Evolutionary conservation across 1,140 invertebrate genomes (phyloP).

Genomic region (Lordiphosa stackelbergi): DNA sequence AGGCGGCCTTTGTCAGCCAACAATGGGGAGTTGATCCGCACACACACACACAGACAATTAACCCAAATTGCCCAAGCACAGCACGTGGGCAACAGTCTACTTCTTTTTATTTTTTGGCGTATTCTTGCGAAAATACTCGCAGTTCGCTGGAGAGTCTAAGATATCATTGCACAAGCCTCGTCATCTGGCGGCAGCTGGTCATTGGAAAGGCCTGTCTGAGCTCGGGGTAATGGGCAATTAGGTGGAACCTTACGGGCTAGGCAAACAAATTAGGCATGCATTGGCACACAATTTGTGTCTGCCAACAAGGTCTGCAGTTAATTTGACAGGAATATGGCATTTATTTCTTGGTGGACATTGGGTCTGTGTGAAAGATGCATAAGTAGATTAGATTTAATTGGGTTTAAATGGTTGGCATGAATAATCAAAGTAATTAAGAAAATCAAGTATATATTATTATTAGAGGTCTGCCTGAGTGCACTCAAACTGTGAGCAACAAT

Average conservation of each 20-base stretch:
- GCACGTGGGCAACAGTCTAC: constrained; percentile 55
- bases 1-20: constrained; percentile 39
- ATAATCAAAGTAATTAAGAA: too few relatives aligned
- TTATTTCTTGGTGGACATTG: constrained; percentile 21
- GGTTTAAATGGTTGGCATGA: neutral
- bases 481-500: too few relatives aligned
- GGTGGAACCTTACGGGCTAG: constrained; percentile 42
- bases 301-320: neutral
- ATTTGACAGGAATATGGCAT: constrained; percentile 23
- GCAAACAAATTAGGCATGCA: constrained; percentile 37
- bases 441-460: too few relatives aligned
- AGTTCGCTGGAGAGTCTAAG: constrained; percentile 15
- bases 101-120: constrained; percentile 21
- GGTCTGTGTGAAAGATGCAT: constrained; percentile 18
- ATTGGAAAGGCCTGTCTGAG: constrained; percentile 14
- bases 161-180: constrained; percentile 57
- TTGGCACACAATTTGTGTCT: constrained; percentile 26
- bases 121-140: constrained; percentile 52
- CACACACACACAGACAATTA: constrained; percentile 61
- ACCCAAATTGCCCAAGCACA: constrained; percentile 56
- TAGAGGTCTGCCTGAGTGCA: too few relatives aligned
- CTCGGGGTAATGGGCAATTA: constrained; percentile 45
- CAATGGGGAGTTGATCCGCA: constrained; percentile 43
- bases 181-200: constrained; percentile 52
- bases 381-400: constrained; percentile 40